Conservation (phyloP, 2,797 vertebrate species). For the Brachymystax lenok region DNA sequence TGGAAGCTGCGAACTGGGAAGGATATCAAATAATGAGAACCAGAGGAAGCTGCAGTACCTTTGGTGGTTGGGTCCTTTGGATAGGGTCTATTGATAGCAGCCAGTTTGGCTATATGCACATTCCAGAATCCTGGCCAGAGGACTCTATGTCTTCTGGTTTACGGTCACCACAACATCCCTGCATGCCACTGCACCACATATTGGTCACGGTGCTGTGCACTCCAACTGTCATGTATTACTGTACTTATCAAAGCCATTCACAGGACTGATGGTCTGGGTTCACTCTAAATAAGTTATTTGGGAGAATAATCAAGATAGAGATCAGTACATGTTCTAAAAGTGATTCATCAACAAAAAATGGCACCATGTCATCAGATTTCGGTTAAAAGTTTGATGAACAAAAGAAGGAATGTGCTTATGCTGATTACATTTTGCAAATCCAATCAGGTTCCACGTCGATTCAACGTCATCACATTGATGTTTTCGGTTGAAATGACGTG, state of each 20-base stretch:
- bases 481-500: no score
- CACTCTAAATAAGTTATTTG: neutral
- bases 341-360: neutral
- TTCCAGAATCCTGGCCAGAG: conserved; percentile 32
- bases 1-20: conserved; percentile 40
- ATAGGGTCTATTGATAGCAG: conserved; percentile 44
- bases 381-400: no score
- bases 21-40: conserved; percentile 44
- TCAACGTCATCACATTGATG: no score
- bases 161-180: conserved; percentile 31
- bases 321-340: neutral
- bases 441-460: no score
- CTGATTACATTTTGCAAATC: no score
- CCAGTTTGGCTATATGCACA: conserved; percentile 37
- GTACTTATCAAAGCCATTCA: neutral
- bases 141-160: conserved; percentile 11
- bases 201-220: conserved; percentile 29
- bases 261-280: neutral
- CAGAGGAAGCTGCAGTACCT: conserved; percentile 46
- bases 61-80: conserved; percentile 47
- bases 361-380: no score
- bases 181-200: conserved; percentile 20
- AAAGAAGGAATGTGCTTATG: no score
- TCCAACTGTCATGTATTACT: neutral
- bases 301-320: neutral